These are phyloP conservation scores for Julus scanicus DNA, from an alignment of 2,888 invertebrate genomes.

Conservation along the genomic window DNA sequence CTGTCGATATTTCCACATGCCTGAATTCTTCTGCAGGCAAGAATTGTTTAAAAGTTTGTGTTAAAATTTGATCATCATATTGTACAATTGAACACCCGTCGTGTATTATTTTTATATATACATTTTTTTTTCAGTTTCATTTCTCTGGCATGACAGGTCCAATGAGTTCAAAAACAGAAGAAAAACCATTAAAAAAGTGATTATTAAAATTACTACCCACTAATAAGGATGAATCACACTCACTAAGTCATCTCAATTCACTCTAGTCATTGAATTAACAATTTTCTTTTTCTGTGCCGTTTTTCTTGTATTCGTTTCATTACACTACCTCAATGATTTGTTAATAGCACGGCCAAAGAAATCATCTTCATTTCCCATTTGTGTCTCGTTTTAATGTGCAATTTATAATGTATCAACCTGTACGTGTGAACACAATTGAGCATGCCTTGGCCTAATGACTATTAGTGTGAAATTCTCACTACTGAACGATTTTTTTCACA, in stretches of 20 bases:
- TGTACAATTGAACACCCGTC: conserved; percentile 11
- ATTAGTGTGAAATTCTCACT: conserved; percentile 30
- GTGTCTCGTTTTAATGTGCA: conserved; percentile 17
- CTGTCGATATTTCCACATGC: neutral
- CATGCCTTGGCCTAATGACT: neutral
- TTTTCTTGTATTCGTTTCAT: neutral
- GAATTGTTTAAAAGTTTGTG: neutral
- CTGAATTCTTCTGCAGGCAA: neutral
- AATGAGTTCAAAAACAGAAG: neutral
- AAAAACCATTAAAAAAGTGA: neutral
- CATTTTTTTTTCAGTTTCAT: neutral
- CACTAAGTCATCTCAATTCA: conserved; percentile 25
- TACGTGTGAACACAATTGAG: neutral
- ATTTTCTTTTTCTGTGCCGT: neutral
- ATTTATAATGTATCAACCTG: conserved; percentile 20
- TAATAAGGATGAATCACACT: neutral
- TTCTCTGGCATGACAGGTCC: neutral
- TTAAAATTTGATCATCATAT: neutral
- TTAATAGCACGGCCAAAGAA: conserved; percentile 33
- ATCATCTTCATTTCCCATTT: neutral
- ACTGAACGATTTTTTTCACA: neutral
- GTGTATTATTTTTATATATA: neutral
- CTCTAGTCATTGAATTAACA: conserved; percentile 14
- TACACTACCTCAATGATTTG: conserved; percentile 17
- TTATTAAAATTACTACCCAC: neutral